phyloP scores from a whole-genome alignment of 2,797 vertebrate species.

The Triplophysa yarkandensis region DNA sequence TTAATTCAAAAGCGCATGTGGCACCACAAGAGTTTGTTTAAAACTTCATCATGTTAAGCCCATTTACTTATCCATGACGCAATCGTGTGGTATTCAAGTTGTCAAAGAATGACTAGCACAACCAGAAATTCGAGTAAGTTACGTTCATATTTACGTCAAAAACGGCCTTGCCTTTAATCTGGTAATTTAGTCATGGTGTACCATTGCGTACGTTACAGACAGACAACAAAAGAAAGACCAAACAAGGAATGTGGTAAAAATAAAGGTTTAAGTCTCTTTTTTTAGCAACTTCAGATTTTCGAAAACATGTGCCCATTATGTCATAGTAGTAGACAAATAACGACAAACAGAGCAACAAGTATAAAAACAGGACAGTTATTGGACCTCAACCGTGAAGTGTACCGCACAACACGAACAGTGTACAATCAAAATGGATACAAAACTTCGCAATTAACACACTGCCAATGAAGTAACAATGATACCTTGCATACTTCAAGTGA shows the following conservation, averaged over 20 bases:
- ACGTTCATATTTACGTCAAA: neutral
- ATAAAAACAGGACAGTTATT: slow-evolving; percentile 65
- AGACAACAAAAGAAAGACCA: slow-evolving; percentile 35
- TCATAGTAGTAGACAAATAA: slow-evolving; percentile 71
- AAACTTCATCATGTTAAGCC: too few species aligned
- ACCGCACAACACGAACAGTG: slow-evolving; percentile 68
- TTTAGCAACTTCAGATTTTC: slow-evolving; percentile 72
- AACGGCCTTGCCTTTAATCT: neutral
- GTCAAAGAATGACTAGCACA: neutral
- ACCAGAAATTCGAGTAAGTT: neutral
- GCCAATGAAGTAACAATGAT: slow-evolving; percentile 72
- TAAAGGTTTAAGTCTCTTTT: slow-evolving; percentile 73
- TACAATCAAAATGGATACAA: slow-evolving; percentile 66
- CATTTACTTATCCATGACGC: neutral
- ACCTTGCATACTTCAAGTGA: slow-evolving; percentile 70
- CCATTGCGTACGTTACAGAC: too few species aligned
- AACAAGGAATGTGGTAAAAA: slow-evolving; percentile 75
- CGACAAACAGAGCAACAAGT: slow-evolving; percentile 71
- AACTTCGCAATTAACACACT: slow-evolving; percentile 73
- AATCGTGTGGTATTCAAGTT: neutral
- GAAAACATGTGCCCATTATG: slow-evolving; percentile 73
- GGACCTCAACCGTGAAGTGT: slow-evolving; percentile 71
- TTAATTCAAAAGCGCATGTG: too few species aligned
- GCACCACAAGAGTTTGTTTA: too few species aligned
- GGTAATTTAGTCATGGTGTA: too few species aligned